phyloP scores from a whole-genome alignment of 2,888 invertebrate genomes.

The Mythimna loreyi region DNA sequence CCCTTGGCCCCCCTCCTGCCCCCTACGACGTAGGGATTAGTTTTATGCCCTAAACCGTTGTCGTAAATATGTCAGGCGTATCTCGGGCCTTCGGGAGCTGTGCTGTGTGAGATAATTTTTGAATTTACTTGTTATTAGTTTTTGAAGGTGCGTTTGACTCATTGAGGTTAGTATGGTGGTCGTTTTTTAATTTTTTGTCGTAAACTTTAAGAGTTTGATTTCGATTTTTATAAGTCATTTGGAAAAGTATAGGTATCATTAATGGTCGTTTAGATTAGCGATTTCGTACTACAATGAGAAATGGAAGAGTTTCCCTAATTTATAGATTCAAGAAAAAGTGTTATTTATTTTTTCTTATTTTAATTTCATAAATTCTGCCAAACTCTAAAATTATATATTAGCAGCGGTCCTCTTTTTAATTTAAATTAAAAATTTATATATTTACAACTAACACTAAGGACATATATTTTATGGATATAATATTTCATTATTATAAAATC shows the following conservation, averaged over 20 bases:
- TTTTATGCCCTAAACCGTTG: conserved; percentile 88
- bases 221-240: no score
- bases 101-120: conserved; percentile 87
- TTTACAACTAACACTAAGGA: no score
- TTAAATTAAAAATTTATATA: no score
- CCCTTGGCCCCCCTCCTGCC: conserved; percentile 65
- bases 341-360: no score
- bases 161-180: not conserved
- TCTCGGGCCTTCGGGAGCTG: conserved; percentile 79
- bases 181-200: not conserved
- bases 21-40: conserved; percentile 84
- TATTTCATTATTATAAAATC: no score
- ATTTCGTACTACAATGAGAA: not conserved
- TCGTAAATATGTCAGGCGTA: conserved; percentile 90
- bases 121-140: conserved; percentile 81
- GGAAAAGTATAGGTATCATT: not conserved
- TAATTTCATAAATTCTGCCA: no score
- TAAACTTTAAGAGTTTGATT: not conserved
- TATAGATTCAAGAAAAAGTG: not conserved
- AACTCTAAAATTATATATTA: no score
- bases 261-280: not conserved
- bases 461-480: no score
- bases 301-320: no score
- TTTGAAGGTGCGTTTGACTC: conserved; percentile 46
- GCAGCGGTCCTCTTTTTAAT: no score